These are phyloP conservation scores for Neosilurus mollespiculum DNA, from an alignment of 2,797 vertebrate genomes.

Conservation along the genomic window DNA sequence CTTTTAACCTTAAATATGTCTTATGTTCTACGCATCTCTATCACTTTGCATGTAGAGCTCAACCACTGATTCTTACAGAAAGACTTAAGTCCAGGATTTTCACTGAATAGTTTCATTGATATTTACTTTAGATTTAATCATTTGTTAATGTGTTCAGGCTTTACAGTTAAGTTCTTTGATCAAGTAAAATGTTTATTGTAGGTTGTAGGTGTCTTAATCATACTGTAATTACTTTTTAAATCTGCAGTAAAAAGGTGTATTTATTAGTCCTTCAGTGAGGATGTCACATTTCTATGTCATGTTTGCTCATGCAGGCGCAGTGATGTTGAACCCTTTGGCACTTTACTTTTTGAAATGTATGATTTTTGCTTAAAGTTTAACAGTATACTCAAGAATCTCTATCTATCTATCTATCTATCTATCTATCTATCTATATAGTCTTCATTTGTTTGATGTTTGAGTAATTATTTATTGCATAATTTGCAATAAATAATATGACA, in stretches of 20 bases:
- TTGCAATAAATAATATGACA: not conserved
- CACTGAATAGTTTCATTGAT: not conserved
- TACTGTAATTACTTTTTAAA: not conserved
- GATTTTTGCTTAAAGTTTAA: constrained; percentile 11
- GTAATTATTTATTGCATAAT: not conserved
- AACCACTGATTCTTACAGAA: not conserved
- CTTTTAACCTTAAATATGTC: not conserved
- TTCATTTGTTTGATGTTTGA: not conserved
- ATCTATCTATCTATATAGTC: not conserved
- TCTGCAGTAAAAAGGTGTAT: not conserved
- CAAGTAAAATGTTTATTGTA: not conserved
- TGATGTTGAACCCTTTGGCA: constrained; percentile 2
- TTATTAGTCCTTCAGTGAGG: not conserved
- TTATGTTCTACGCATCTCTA: not conserved
- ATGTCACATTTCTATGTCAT: not conserved
- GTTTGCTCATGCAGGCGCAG: not conserved
- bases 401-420: too few relatives aligned
- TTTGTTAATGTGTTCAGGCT: not conserved
- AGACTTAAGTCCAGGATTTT: not conserved
- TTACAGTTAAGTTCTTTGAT: not conserved
- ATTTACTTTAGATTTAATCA: not conserved
- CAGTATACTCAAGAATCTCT: not conserved
- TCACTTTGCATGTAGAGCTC: not conserved
- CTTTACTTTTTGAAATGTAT: constrained; percentile 30
- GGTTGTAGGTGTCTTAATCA: not conserved